A percentile compares a stretch with the other conserved stretches of the same genome.
Conservation (phyloP, 2,113 vertebrate species). For the Artemisiospiza belli region DNA sequence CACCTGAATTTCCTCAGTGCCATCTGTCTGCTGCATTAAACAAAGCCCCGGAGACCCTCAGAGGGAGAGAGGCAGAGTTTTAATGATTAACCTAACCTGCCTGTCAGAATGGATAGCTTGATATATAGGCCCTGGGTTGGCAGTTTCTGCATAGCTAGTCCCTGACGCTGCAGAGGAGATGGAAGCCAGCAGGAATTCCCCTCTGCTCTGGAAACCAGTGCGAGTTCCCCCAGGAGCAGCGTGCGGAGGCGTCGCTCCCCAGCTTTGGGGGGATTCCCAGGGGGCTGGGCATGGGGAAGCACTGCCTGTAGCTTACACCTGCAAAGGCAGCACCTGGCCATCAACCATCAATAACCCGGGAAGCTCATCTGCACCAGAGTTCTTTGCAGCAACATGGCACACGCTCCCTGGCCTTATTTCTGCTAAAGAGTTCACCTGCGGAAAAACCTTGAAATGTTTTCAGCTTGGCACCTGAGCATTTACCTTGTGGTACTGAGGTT, state of each 20-base stretch:
- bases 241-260: fast-evolving
- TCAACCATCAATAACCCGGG: not conserved
- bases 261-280: not conserved
- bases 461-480: not conserved
- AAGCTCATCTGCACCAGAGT: not conserved
- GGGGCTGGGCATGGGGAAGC: not conserved
- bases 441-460: not conserved
- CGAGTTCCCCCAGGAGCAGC: fast-evolving
- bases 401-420: not conserved
- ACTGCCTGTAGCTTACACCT: not conserved
- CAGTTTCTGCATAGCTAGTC: not conserved
- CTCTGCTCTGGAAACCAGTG: not conserved
- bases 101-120: constrained; percentile 54
- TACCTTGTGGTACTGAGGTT: not conserved
- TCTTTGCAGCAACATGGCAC: fast-evolving
- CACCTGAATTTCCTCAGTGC: constrained; percentile 70
- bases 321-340: not conserved
- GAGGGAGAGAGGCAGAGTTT: constrained; percentile 56
- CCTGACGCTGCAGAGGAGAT: not conserved
- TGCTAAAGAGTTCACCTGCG: not conserved
- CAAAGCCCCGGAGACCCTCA: constrained; percentile 46
- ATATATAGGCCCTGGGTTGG: constrained; percentile 23
- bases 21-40: constrained; percentile 71
- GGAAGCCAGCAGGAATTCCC: not conserved
- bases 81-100: constrained; percentile 64